phyloP scores from a whole-genome alignment of 2,888 invertebrate genomes.

The Hirtodrosophila cameraria region DNA sequence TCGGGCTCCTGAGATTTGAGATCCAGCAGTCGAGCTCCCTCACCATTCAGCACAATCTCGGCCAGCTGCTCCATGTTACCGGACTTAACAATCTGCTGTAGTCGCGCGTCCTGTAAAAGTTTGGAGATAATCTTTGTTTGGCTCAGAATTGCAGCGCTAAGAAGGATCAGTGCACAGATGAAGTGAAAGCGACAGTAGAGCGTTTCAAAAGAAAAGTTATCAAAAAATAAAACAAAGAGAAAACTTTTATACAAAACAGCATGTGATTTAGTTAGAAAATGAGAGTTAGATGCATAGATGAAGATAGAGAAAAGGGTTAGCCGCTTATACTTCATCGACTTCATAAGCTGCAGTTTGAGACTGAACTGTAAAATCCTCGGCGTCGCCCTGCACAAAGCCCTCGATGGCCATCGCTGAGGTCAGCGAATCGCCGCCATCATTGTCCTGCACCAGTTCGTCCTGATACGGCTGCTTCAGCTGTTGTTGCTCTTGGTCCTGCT shows the following conservation, averaged over 20 bases:
- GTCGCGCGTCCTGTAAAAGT: conserved; percentile 86
- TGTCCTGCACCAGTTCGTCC: conserved; percentile 34
- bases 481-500: neutral
- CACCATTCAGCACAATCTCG: conserved; percentile 93
- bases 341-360: conserved; percentile 84
- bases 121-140: conserved; percentile 15
- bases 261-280: conserved; percentile 4
- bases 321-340: conserved; percentile 79
- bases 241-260: conserved; percentile 3
- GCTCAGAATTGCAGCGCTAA: conserved; percentile 2
- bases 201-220: neutral
- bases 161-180: conserved; percentile 21
- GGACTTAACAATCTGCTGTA: conserved; percentile 88
- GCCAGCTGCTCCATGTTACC: conserved; percentile 96
- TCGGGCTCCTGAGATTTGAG: conserved; percentile 90
- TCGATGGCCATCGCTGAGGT: conserved; percentile 83
- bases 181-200: conserved; percentile 22
- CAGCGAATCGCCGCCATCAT: conserved; percentile 76
- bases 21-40: conserved; percentile 91
- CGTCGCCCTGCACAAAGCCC: conserved; percentile 82
- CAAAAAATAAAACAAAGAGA: neutral
- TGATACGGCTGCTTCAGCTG: conserved; percentile 5
- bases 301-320: conserved; percentile 41
- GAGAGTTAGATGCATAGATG: conserved; percentile 10
- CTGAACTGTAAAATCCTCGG: conserved; percentile 84